Base-by-base conservation (phyloP, 92 coral and sea anemone species). In the Heteractis magnifica region DNA sequence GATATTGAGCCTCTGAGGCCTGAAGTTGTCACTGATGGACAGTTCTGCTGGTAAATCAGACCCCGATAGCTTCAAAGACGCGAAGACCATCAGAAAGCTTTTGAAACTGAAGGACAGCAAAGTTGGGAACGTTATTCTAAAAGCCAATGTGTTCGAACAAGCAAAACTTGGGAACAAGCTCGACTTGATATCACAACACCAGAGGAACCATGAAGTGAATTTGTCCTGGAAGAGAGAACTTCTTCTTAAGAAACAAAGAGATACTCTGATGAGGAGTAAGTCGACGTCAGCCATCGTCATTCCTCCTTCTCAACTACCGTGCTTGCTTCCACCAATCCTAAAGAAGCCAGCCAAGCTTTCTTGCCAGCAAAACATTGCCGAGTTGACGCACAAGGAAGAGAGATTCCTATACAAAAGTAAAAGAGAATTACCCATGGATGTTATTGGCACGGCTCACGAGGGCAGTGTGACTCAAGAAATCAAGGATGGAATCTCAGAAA, bases 61-160 rank as follows among this genome's bases (percentile, higher is more conserved):
- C 49, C 51, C 83, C 7, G 75, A 81, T 68, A 34, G 53, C 16
- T 48, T 48, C 56, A 68, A n/a, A 41, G 79, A 85, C 62, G 65
- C 78, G 11, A 62, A 68, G 9, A 70, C 52, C 3, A 64, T 76
- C 26, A 68, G 73, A 51, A 85, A 71, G 26, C 65, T 72, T 50
- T 55, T 87, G 26, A 84, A 90, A 71, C 49, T 90, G 12, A 90
- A 87, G 75, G 86, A 84, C 68, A 87, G 90, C 23, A 90, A 84
- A 85, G 62, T 86, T 4, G 91, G 89, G 15, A 73, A 81, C 8
- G 88, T 79, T 11, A 90, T 90, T 49, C 74, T 90, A 62, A 90
- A 77, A 60, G 87, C 65, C 59, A 90, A 90, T 51, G 94, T 90
- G 5, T 71, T 88, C 26, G 94, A 90, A 85, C 87, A 90, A 75